Evolutionary conservation across 2,888 invertebrate genomes (phyloP).

Genomic region (Cephus pulcher): DNA sequence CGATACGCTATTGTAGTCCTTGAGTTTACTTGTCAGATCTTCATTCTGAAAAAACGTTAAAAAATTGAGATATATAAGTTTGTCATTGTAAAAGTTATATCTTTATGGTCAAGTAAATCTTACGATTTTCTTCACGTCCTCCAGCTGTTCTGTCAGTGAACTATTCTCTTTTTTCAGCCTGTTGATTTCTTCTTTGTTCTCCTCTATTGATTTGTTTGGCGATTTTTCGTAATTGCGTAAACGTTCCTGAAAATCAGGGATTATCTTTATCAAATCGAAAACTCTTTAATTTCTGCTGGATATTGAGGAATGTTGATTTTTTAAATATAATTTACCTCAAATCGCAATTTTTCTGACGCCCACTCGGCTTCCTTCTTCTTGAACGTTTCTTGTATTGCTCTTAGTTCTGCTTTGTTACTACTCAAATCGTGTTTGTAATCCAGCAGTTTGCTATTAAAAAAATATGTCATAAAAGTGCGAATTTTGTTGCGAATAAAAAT

Average conservation of each 20-base stretch:
- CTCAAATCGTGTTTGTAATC: constrained; percentile 74
- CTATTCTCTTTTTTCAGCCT: constrained; percentile 77
- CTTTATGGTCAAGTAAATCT: constrained; percentile 26
- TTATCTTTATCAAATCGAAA: neutral
- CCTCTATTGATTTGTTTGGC: constrained; percentile 73
- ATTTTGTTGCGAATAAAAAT: constrained; percentile 36
- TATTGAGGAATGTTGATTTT: constrained; percentile 13
- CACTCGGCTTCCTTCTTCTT: constrained; percentile 77
- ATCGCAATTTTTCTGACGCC: constrained; percentile 77
- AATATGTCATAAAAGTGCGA: constrained; percentile 47
- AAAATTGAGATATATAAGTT: constrained; percentile 5
- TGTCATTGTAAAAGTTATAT: neutral
- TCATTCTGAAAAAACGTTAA: constrained; percentile 72
- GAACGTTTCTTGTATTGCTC: constrained; percentile 73
- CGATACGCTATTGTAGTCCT: constrained; percentile 86
- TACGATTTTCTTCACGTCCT: constrained; percentile 76
- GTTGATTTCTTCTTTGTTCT: constrained; percentile 80
- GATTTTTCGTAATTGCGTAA: constrained; percentile 49
- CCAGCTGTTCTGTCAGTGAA: constrained; percentile 77
- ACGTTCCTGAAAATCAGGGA: constrained; percentile 42
- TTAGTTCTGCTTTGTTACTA: constrained; percentile 74
- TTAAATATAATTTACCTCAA: constrained; percentile 70
- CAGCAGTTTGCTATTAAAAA: constrained; percentile 69
- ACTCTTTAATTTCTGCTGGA: neutral
- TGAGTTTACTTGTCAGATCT: constrained; percentile 82